Base-by-base conservation (phyloP, 2,797 vertebrate species). In the Sylvilagus floridanus region DNA sequence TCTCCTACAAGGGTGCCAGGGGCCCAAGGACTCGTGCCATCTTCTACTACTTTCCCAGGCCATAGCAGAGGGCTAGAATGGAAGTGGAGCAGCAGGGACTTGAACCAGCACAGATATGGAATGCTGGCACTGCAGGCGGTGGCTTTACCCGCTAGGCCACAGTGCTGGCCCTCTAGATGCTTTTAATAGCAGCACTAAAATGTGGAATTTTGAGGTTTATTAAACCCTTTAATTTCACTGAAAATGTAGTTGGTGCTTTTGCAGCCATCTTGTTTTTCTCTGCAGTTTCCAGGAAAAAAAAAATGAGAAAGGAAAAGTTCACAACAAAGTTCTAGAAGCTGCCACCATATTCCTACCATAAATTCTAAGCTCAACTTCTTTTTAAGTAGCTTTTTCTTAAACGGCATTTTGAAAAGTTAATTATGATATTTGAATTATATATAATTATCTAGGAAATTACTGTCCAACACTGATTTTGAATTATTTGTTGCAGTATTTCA, bases 401-500 rank as follows among this genome's bases (percentile, higher is more conserved):
- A 82, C 50, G 75, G 47, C 54, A 75, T 83, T 85, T 95, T 90
- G n/a, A 42, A 65, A 95, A 87, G 35, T 37, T 57, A 30, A 24
- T 57, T 22, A 30, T 52, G 14, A 57, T 87, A 89, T 73, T 7
- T 73, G 14, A 95, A 83, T 35, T 92, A 17, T n/a, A 95, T 84
- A 81, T 94, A 94, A 85, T 50, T 19, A 37, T 78, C 47, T 84
- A 84, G 35, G 50, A 78, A 88, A 92, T 66, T 88, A 73, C 14
- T 87, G 37, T 71, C 2, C 76, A 93, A 30, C 19, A 12, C 7
- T 72, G 17, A 92, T 16, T 88, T n/a, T 87, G 37, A 91, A 83
- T 89, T 86, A 86, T 65, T 21, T 90, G 42, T 81, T 17, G 60
- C n/a, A 47, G 93, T 28, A 87, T 52, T 78, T 89, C 92, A 95